Base-by-base conservation (phyloP, 2,888 invertebrate species). In the Ichneumoninae sp. region DNA sequence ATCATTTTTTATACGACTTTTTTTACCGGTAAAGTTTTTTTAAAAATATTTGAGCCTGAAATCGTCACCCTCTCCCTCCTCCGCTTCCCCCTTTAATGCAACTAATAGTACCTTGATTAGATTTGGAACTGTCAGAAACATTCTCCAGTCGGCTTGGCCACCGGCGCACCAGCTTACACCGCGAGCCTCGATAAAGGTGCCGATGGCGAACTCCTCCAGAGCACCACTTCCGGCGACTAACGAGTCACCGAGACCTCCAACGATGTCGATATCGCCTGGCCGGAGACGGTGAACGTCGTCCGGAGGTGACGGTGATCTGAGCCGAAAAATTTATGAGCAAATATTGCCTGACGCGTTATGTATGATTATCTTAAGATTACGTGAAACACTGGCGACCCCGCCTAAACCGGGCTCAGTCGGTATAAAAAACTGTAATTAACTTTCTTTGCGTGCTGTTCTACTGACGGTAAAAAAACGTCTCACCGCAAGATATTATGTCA, bases 111-210 rank as follows among this genome's bases (percentile, higher is more conserved):
- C 93, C 91, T 93, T 93, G 4, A 93, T 87, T 89, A 97, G 96
- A 91, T 97, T 97, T 0, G 97, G 97, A 50, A 97, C 92, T 0
- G 97, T 97, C 63, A 97, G 93, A 91, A 94, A 96, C 91, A 95
- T 95, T 19, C 96, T 95, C 97, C 97, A 97, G 0, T 95, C 95
- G 13, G 95, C 95, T 90, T 96, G 96, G 0, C 97, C 97, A 5
- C 97, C 97, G 88, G 95, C 95, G 92, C 96, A 96, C 96, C 96
- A 97, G 13, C 96, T 97, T 1, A 97, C 96, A 0, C 97, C 97
- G 73, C 97, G 94, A 86, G 96, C 96, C 91, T 97, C 97, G 85
- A 97, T 96, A 89, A 97, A 95, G 0, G 96, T 96, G 1, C 97
- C 96, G 3, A 96, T 93, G 0, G 97, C 96, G 90, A 95, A 96